Base-by-base conservation (phyloP, 2,888 invertebrate species). In the Lasioglossum villosulum region DNA sequence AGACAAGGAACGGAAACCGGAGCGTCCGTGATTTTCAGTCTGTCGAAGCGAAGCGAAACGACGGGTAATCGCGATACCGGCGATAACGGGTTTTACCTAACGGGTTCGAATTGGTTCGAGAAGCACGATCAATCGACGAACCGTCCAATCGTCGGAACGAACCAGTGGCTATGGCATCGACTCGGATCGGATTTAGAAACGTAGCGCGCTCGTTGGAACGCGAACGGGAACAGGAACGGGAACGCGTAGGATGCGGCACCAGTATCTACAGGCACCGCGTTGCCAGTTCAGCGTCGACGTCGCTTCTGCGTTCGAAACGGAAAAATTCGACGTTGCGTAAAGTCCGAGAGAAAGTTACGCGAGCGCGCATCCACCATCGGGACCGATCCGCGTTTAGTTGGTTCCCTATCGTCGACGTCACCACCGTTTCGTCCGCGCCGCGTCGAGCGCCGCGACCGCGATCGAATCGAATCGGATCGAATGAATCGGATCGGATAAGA, bases 381-480 rank as follows among this genome's bases (percentile, higher is more conserved):
- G 56, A 76, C 75, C 68, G 75, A 66, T n/a, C 37, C 27, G 27
- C n/a, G 14, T 68, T 77, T 27, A 8, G 5, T 14, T 5, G 23
- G 23, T 4, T 70, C 37, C 4, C 23, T 37, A 4, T 37, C 37
- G 12, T n/a, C 39, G 39, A 70, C 39, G n/a, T 39, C n/a, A 23
- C n/a, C 4, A n/a, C n/a, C 68, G 68, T 16, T 30, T 8, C 30
- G 6, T 30, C 30, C 30, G 19, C 30, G 8, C 3, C 0, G 8
- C 10, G 34, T 34, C 66, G 34, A 19, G 23, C 66, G 34, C 10
- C 23, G 34, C 23, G 23, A 37, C 10, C 8, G 10, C 66, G n/a
- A 71, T 83, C 30, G 79, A 42, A 80, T 78, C 45, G 82, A 86
- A 91, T 89, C 86, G 88, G 16, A 63, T 59, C 59, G 59, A n/a